These are phyloP conservation scores for Nymphalis urticae DNA, from an alignment of 2,888 invertebrate species.

Conservation along the genomic window DNA sequence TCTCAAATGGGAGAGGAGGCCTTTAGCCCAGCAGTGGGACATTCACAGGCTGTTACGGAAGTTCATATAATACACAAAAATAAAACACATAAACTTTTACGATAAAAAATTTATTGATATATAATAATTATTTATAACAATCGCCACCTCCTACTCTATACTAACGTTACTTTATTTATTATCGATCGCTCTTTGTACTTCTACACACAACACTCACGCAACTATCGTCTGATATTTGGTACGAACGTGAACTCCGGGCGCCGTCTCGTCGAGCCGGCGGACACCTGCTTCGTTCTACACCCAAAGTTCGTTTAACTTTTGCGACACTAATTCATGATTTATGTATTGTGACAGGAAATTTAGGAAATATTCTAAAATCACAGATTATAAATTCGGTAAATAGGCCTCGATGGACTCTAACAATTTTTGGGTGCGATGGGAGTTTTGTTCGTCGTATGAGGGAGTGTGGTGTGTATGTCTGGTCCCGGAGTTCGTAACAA, in stretches of 20 bases:
- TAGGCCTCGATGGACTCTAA: constrained; percentile 25
- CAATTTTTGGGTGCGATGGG: background rate
- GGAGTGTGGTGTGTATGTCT: background rate
- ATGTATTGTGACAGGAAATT: constrained; percentile 5
- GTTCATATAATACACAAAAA: constrained; percentile 12
- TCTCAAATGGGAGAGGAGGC: too few species aligned
- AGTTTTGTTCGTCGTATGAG: constrained; percentile 1
- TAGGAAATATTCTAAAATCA: constrained; percentile 34
- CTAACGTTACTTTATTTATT: constrained; percentile 27
- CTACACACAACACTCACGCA: constrained; percentile 43
- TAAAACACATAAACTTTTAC: constrained; percentile 50
- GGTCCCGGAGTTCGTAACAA: constrained; percentile 28
- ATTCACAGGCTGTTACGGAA: too few species aligned
- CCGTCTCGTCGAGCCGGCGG: constrained; percentile 1
- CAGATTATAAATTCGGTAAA: constrained; percentile 36
- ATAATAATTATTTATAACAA: constrained; percentile 77
- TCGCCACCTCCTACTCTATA: constrained; percentile 50
- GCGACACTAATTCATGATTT: background rate
- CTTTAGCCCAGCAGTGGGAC: too few species aligned
- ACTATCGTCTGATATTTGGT: constrained; percentile 48
- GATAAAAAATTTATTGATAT: constrained; percentile 80
- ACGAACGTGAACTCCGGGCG: constrained; percentile 44
- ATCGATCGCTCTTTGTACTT: constrained; percentile 46
- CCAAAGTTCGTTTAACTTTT: background rate
- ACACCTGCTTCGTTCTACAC: background rate